Evolutionary conservation across 2,113 vertebrate genomes (phyloP).

Genomic region (Pelobates fuscus): DNA sequence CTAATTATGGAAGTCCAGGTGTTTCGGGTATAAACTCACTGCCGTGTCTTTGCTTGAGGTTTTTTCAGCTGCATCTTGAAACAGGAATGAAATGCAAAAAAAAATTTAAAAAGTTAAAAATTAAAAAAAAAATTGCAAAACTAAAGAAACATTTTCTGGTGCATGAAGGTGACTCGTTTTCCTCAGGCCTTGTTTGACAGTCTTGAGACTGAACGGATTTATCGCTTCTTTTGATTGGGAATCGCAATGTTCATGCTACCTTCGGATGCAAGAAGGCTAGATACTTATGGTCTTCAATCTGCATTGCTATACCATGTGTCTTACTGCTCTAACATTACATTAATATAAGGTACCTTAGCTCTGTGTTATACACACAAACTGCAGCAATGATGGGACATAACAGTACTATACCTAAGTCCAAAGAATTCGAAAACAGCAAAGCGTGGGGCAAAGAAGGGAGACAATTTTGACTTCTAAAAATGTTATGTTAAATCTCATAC

Average conservation of each 20-base stretch:
- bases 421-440: neutral
- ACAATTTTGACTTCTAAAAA: neutral
- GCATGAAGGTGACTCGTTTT: constrained; percentile 35
- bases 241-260: constrained; percentile 13
- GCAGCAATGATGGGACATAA: constrained; percentile 5
- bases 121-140: neutral
- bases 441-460: neutral
- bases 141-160: constrained; percentile 30
- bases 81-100: constrained; percentile 42
- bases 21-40: constrained; percentile 39
- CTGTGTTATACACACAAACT: neutral
- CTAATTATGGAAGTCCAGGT: constrained; percentile 37
- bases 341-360: neutral
- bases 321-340: neutral
- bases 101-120: neutral
- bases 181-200: constrained; percentile 36
- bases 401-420: constrained; percentile 1
- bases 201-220: constrained; percentile 10
- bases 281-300: constrained; percentile 20
- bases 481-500: neutral
- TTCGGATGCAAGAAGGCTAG: constrained; percentile 13
- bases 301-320: neutral
- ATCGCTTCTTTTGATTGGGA: neutral
- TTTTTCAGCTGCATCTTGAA: constrained; percentile 39
- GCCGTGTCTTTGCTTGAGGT: constrained; percentile 38